Evolutionary conservation across 2,797 vertebrate genomes (phyloP).

Genomic region (Galagoides demidoff): DNA sequence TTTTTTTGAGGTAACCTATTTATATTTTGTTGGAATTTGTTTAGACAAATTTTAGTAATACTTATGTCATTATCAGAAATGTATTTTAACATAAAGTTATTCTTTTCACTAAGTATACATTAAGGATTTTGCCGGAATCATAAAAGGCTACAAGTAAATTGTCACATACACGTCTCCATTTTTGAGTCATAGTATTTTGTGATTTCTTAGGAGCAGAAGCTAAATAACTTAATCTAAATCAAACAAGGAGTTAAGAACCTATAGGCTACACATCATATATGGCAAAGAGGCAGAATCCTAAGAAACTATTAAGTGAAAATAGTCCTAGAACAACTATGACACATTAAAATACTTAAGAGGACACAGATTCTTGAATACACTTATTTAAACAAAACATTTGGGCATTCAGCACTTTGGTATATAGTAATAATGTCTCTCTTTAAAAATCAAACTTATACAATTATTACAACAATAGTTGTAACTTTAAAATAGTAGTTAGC

Average conservation of each 20-base stretch:
- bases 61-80: neutral
- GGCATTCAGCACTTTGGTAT: neutral
- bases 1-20: neutral
- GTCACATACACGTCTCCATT: neutral
- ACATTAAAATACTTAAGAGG: neutral
- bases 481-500: neutral
- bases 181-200: neutral
- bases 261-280: neutral
- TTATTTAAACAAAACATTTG: neutral
- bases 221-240: slow-evolving; percentile 16
- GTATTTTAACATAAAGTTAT: slow-evolving; percentile 29
- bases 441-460: neutral
- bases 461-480: neutral
- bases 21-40: slow-evolving; percentile 29
- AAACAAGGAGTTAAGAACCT: neutral
- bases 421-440: neutral
- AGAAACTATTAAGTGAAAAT: neutral
- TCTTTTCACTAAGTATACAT: slow-evolving; percentile 14
- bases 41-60: slow-evolving; percentile 50
- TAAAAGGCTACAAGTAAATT: neutral
- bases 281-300: neutral
- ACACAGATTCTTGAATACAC: neutral
- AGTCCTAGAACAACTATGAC: neutral
- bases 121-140: neutral
- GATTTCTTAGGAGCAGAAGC: neutral